Conservation (phyloP, 2,888 invertebrate species). For the Chouioia cunea region DNA sequence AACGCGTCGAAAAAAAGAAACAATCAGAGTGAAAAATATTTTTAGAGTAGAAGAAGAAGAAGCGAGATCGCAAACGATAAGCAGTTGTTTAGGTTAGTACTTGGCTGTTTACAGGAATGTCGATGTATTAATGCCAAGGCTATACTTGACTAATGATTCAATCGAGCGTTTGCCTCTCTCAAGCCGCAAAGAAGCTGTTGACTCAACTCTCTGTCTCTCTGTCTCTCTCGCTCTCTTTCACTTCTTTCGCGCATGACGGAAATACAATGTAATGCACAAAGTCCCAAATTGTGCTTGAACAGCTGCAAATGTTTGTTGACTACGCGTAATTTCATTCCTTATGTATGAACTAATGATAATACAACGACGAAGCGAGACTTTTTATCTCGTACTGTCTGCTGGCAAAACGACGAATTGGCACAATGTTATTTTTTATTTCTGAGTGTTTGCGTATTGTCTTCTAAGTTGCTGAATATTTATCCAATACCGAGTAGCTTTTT, state of each 20-base stretch:
- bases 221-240: too few species aligned
- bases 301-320: background rate
- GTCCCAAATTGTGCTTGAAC: constrained; percentile 21
- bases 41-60: too few species aligned
- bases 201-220: constrained; percentile 12
- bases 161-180: constrained; percentile 19
- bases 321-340: constrained; percentile 1
- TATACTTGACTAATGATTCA: constrained; percentile 42
- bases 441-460: too few species aligned
- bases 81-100: background rate
- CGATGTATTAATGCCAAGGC: constrained; percentile 44
- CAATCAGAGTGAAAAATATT: too few species aligned
- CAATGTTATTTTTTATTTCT: too few species aligned
- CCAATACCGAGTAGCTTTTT: too few species aligned
- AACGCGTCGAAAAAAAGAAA: too few species aligned
- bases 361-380: background rate
- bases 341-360: constrained; percentile 12
- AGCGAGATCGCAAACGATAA: too few species aligned
- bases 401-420: too few species aligned
- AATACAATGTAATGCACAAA: constrained; percentile 19
- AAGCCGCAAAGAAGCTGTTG: constrained; percentile 8
- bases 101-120: constrained; percentile 32
- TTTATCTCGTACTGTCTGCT: constrained; percentile 8
- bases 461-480: too few species aligned
- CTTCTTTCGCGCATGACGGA: constrained; percentile 29